Percentiles rank a stretch among this genome's conserved stretches.
Conservation (phyloP, 2,888 invertebrate species). For the Rotaria macrura region DNA sequence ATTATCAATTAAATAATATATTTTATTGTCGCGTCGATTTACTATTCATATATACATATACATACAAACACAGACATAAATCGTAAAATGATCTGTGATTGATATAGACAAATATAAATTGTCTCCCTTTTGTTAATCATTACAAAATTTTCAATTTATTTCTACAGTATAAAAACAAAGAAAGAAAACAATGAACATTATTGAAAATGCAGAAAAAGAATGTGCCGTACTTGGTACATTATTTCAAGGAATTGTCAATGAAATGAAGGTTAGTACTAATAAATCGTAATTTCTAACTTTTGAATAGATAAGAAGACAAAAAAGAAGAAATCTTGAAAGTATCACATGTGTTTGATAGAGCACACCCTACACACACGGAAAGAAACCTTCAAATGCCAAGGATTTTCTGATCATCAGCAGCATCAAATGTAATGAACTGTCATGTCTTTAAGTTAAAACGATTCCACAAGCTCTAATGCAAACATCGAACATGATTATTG, state of each 20-base stretch:
- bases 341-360: background rate
- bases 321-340: background rate
- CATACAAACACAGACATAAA: background rate
- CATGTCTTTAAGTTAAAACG: background rate
- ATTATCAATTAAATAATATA: background rate
- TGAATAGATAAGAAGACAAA: background rate
- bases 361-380: background rate
- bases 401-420: background rate
- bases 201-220: conserved; percentile 40
- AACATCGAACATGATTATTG: background rate
- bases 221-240: conserved; percentile 69
- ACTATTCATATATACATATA: no score
- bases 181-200: background rate
- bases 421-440: background rate
- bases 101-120: background rate
- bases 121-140: background rate
- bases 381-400: background rate
- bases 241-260: conserved; percentile 84
- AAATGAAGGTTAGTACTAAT: conserved; percentile 73
- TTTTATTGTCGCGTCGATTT: background rate
- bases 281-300: background rate
- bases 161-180: background rate
- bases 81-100: background rate
- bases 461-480: conserved; percentile 6
- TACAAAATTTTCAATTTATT: background rate